Evolutionary conservation across 64 coral and sea anemone species (phyloP).

Genomic region (Pachyseris speciosa): DNA sequence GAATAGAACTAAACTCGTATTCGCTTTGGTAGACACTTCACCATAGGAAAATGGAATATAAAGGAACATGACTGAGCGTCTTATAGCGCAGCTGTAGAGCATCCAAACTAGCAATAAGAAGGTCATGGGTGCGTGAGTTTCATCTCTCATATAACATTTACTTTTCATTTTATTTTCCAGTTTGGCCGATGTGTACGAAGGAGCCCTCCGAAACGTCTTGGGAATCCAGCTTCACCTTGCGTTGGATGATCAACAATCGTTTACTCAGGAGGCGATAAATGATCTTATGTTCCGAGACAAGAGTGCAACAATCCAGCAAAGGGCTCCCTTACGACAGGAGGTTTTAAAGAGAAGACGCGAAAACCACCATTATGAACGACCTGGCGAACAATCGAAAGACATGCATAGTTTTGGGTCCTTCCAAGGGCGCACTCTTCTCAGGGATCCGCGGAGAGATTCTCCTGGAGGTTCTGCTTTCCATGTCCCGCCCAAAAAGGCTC

Average conservation of each 20-base stretch:
- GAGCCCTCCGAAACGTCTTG: slow-evolving; percentile 66
- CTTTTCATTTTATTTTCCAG: neutral
- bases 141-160: neutral
- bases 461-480: slow-evolving; percentile 57
- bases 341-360: slow-evolving; percentile 33
- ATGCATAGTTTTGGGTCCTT: neutral
- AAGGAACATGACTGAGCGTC: no score
- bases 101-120: no score
- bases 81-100: no score
- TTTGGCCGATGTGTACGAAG: slow-evolving; percentile 73
- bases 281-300: slow-evolving; percentile 57
- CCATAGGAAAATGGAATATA: no score
- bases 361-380: slow-evolving; percentile 3
- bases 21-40: no score
- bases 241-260: slow-evolving; percentile 55
- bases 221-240: slow-evolving; percentile 52
- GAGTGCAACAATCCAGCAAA: neutral
- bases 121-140: no score
- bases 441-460: slow-evolving; percentile 24
- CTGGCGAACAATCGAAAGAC: slow-evolving; percentile 47
- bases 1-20: no score
- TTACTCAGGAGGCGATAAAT: slow-evolving; percentile 33
- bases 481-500: slow-evolving; percentile 63
- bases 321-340: slow-evolving; percentile 24
- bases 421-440: slow-evolving; percentile 52